Evolutionary conservation across 2,797 vertebrate species (phyloP).

Genomic region (Scleropages formosus): DNA sequence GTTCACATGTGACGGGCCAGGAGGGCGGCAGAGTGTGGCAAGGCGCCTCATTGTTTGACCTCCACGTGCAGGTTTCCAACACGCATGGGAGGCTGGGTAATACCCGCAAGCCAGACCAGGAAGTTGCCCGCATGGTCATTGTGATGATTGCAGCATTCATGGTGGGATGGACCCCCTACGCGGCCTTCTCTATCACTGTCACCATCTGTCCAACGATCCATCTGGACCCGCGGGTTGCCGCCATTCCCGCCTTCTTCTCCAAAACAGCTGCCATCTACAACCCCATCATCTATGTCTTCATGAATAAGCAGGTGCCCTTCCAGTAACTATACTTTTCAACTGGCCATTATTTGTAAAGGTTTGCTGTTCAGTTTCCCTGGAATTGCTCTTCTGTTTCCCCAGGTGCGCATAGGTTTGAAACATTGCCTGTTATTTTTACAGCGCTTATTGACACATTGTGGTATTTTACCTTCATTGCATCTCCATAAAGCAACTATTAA

Average conservation of each 20-base stretch:
- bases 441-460: no score
- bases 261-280: constrained; percentile 88
- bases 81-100: constrained; percentile 71
- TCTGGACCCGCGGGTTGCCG: constrained; percentile 76
- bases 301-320: constrained; percentile 84
- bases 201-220: constrained; percentile 74
- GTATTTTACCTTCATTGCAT: no score
- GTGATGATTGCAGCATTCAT: constrained; percentile 87
- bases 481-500: no score
- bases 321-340: background rate
- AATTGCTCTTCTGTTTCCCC: no score
- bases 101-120: constrained; percentile 77
- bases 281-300: constrained; percentile 88
- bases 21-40: no score
- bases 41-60: background rate
- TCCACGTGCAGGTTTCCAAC: constrained; percentile 71
- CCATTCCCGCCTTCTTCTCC: constrained; percentile 85
- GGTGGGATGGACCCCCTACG: constrained; percentile 84
- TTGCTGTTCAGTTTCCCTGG: no score
- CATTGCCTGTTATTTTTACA: no score
- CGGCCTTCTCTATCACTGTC: constrained; percentile 77
- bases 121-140: constrained; percentile 84
- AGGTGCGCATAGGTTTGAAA: no score
- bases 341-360: no score
- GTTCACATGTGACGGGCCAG: no score